Evolutionary conservation across 1,140 invertebrate species (phyloP), one percentile per base, ranked within the genome.

Genomic region (Drepana arcuata): DNA sequence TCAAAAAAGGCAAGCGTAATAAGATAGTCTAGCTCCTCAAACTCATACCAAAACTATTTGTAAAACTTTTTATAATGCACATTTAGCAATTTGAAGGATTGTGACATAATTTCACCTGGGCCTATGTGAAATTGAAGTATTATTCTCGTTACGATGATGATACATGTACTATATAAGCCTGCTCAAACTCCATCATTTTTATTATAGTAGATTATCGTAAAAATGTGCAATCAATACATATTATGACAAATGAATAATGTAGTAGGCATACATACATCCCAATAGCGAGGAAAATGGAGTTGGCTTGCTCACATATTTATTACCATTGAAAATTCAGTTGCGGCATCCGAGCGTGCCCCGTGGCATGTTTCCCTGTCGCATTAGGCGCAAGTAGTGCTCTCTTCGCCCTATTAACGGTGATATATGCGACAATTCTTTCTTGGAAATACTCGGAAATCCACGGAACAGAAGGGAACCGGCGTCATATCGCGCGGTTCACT

Each of bases 331-430:
- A 74, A 71, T 63, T 58, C 66, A 71, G 61, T 68, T 42, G 48
- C 53, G 64, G 46, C 51, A 58, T 72, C 54, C 67, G 64, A 53
- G 57, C 51, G 59, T n/a, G n/a, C n/a, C n/a, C n/a, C 50, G 60
- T 54, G 56, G 50, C 70, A 70, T 77, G 74, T 75, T 78, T 70
- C 71, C 74, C 66, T 75, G 74, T 79, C 74, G 63, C 78, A 82
- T 79, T 79, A 82, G 69, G 74, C 71, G 72, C 74, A 82, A 82
- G 78, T 75, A 82, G 74, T 82, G 69, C 69, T 82, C 71, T 80
- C 71, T 82, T 72, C 66, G 65, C 74, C 77, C 77, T 79, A 81
- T 81, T 81, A 81, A 79, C 68, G 28, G 66, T 79, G 77, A 81
- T 79, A 74, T 77, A 81, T 81, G 74, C 63, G 74, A 62, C 72